Conservation (phyloP, 2,888 invertebrate species). For the Trachelus stipa region DNA sequence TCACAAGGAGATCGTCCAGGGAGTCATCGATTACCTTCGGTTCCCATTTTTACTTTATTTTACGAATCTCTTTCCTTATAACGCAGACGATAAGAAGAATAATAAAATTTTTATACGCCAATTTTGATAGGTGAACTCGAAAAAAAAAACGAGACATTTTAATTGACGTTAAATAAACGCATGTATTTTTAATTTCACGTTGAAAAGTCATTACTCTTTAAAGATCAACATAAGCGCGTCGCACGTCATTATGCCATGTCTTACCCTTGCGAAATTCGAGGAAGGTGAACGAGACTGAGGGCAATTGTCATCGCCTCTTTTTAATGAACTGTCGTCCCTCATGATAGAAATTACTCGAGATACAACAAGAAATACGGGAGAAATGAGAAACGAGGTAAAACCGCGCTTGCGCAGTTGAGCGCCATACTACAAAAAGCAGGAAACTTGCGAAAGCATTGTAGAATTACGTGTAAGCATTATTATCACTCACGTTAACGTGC, state of each 20-base stretch:
- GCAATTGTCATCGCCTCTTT: slow-evolving; percentile 42
- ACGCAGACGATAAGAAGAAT: neutral
- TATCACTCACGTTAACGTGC: slow-evolving; percentile 4
- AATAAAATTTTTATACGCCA: neutral
- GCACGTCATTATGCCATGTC: neutral
- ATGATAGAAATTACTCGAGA: slow-evolving; percentile 34
- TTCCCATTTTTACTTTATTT: neutral
- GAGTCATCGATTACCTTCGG: neutral
- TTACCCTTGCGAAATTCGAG: neutral
- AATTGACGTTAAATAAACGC: neutral
- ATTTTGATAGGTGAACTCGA: neutral
- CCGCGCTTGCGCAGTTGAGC: neutral
- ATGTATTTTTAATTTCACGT: neutral
- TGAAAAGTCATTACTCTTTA: neutral
- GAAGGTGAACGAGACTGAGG: slow-evolving; percentile 17
- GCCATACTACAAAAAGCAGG: neutral
- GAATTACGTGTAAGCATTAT: neutral
- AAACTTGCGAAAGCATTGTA: neutral
- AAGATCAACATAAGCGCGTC: neutral
- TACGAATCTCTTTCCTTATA: neutral
- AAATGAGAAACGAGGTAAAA: neutral
- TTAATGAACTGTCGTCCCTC: slow-evolving; percentile 46
- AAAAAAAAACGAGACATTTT: neutral
- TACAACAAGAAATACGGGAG: neutral
- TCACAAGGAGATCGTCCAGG: slow-evolving; percentile 1